Evolutionary conservation across 2,888 invertebrate species (phyloP).

Genomic region (Tipula confusa): DNA sequence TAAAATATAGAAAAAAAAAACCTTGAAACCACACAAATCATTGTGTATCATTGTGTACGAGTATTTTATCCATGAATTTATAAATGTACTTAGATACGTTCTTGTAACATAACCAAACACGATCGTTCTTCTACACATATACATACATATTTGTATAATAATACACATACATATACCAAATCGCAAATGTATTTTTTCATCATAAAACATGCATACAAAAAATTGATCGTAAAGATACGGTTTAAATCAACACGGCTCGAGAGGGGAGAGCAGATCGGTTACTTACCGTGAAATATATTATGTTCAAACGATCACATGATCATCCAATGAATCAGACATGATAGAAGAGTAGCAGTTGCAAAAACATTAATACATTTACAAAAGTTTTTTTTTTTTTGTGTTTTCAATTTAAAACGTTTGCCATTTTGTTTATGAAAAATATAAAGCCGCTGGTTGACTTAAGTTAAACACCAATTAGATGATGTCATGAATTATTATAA

Average conservation of each 20-base stretch:
- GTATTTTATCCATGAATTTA: neutral
- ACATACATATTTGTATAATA: neutral
- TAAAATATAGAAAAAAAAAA: too few species aligned
- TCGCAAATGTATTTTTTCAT: too few species aligned
- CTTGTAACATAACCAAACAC: neutral
- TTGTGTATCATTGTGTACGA: too few species aligned
- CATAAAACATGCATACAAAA: neutral
- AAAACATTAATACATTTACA: neutral
- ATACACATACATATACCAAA: neutral
- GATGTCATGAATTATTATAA: neutral
- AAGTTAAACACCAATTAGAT: neutral
- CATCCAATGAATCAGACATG: neutral
- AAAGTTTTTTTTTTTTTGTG: too few species aligned
- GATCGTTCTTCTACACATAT: neutral
- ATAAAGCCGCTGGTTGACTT: too few species aligned
- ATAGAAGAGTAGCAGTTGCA: neutral
- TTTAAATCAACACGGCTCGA: too few species aligned
- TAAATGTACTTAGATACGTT: neutral
- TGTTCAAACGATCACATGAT: neutral
- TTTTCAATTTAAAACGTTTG: neutral
- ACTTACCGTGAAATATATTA: neutral
- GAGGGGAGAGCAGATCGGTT: neutral
- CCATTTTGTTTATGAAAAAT: neutral
- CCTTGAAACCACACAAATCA: neutral
- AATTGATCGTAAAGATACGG: neutral